phyloP scores from a whole-genome alignment of 2,888 invertebrate species.

The Cartodere bifasciata region DNA sequence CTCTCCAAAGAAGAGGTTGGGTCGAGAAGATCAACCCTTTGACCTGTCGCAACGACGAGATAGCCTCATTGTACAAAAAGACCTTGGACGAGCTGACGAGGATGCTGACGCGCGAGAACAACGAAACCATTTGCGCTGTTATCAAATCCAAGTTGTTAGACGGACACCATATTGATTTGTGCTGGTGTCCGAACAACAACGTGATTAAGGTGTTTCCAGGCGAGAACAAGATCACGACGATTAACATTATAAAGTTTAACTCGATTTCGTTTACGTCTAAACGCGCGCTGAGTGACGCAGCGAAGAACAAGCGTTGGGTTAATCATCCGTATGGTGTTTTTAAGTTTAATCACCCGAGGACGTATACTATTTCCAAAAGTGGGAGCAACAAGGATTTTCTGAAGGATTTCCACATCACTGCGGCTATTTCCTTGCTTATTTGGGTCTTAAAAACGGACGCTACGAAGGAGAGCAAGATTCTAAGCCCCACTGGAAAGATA shows the following conservation, averaged over 20 bases:
- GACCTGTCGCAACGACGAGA: no score
- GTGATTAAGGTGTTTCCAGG: slow-evolving; percentile 27
- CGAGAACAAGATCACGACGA: slow-evolving; percentile 26
- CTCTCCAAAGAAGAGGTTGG: slow-evolving; percentile 56
- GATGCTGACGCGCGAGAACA: slow-evolving; percentile 5
- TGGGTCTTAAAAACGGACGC: slow-evolving; percentile 36
- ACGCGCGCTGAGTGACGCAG: slow-evolving; percentile 39
- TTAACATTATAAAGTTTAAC: slow-evolving; percentile 28
- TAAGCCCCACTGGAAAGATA: slow-evolving; percentile 41
- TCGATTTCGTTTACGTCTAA: slow-evolving; percentile 39
- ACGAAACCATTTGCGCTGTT: slow-evolving; percentile 17
- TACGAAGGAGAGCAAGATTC: slow-evolving; percentile 30
- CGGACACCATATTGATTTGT: slow-evolving; percentile 52
- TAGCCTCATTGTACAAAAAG: slow-evolving; percentile 1
- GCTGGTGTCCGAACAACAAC: slow-evolving; percentile 47
- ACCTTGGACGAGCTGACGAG: slow-evolving; percentile 5
- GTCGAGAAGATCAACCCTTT: slow-evolving; percentile 59
- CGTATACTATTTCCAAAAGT: slow-evolving; percentile 47
- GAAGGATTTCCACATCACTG: slow-evolving; percentile 63
- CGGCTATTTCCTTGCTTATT: slow-evolving; percentile 63
- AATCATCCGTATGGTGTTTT: slow-evolving; percentile 44
- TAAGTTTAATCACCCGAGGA: slow-evolving; percentile 57
- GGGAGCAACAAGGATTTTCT: slow-evolving; percentile 45
- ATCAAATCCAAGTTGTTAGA: slow-evolving; percentile 47
- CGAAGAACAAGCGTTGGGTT: slow-evolving; percentile 52